Conservation (phyloP, 2,797 vertebrate species). For the Spatula clypeata region DNA sequence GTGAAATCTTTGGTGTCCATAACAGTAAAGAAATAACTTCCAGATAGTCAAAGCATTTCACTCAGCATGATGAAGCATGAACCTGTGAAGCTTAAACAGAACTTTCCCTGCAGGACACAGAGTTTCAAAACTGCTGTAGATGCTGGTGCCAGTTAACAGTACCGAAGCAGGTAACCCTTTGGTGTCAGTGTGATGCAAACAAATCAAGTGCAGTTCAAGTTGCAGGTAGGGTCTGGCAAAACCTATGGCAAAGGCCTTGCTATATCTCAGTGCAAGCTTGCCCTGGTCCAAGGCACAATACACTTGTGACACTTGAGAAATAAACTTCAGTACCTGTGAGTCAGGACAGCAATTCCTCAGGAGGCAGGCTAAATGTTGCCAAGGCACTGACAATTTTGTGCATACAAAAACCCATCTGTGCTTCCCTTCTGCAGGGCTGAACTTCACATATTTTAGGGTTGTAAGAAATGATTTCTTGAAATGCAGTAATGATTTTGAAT, state of each 20-base stretch:
- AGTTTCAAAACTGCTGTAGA: not conserved
- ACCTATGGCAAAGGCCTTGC: not conserved
- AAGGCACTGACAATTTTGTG: not conserved
- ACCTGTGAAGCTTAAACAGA: not conserved
- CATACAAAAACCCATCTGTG: not conserved
- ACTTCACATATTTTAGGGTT: not conserved
- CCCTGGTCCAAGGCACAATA: not conserved
- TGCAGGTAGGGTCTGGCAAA: not conserved
- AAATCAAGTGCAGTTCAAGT: not conserved
- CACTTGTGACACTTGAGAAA: too few relatives aligned
- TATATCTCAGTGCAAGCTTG: not conserved
- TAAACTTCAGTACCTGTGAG: too few relatives aligned
- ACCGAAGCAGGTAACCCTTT: not conserved
- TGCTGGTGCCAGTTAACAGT: not conserved
- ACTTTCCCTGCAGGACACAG: not conserved
- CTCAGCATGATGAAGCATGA: not conserved
- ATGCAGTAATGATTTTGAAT: not conserved
- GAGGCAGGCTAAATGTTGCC: not conserved
- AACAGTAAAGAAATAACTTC: not conserved
- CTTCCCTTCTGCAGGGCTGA: not conserved
- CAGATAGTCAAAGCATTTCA: not conserved
- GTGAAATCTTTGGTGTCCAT: not conserved
- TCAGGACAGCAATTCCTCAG: not conserved
- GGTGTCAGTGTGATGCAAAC: not conserved
- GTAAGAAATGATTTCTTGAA: not conserved